These are phyloP conservation scores for Python bivittatus DNA, from an alignment of 2,113 vertebrate species.

Conservation along the genomic window DNA sequence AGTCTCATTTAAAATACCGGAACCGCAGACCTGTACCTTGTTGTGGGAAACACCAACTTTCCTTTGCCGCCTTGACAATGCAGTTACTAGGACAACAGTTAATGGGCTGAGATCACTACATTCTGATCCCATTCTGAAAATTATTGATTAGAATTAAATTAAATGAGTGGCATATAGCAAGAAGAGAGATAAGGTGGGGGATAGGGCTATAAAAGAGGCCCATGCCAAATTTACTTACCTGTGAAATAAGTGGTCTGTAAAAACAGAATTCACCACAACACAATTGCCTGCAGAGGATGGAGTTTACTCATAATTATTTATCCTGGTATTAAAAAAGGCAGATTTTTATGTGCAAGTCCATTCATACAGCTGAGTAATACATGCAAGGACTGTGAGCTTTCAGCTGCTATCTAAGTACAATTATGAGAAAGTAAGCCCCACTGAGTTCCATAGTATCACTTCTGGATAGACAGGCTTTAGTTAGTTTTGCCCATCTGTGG, in stretches of 20 bases:
- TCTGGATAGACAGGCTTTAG: not conserved
- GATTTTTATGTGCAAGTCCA: not conserved
- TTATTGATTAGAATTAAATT: fast-evolving
- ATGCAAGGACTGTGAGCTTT: not conserved
- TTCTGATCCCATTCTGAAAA: conserved; percentile 24
- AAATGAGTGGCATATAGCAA: not conserved
- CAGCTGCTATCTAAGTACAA: not conserved
- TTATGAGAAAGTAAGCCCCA: not conserved
- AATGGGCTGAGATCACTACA: conserved; percentile 19
- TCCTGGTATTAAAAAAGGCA: not conserved
- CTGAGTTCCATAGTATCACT: not conserved
- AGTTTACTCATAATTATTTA: not conserved
- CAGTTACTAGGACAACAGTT: conserved; percentile 57
- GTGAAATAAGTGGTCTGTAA: not conserved
- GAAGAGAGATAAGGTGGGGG: not conserved
- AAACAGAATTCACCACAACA: not conserved
- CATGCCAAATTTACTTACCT: not conserved
- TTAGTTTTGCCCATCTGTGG: not conserved
- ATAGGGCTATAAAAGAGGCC: not conserved
- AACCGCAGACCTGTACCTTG: conserved; percentile 43
- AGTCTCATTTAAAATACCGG: conserved; percentile 37
- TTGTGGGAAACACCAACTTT: conserved; percentile 46
- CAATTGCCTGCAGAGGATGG: not conserved
- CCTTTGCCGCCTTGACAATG: conserved; percentile 47
- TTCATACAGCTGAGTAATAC: not conserved